phyloP scores from a whole-genome alignment of 2,888 invertebrate genomes.

The Epistrophella euchroma region DNA sequence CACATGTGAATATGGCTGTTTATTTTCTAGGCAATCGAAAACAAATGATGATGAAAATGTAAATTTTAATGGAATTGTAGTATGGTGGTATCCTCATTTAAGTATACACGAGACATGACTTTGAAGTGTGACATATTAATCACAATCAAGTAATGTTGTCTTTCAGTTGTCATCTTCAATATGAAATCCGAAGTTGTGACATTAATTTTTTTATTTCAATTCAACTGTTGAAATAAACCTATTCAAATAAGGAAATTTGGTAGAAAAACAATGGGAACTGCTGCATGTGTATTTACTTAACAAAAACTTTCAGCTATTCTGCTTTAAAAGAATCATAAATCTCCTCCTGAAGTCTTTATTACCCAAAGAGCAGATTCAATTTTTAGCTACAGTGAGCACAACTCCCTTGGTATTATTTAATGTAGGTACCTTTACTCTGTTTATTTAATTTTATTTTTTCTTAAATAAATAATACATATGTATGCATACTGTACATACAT shows the following conservation, averaged over 20 bases:
- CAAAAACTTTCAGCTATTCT: neutral
- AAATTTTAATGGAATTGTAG: neutral
- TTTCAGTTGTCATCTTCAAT: neutral
- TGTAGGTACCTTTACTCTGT: neutral
- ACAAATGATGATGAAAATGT: no score
- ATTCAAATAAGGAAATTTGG: no score
- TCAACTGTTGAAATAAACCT: no score
- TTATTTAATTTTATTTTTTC: neutral
- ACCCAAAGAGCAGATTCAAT: neutral
- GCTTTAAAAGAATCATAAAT: neutral
- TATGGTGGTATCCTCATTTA: neutral
- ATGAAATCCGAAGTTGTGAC: no score
- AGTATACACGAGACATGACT: no score
- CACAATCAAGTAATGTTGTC: neutral
- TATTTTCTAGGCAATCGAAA: neutral
- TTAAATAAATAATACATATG: neutral
- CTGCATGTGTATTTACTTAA: no score
- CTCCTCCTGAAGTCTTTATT: no score
- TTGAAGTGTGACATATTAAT: neutral
- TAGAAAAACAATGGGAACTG: no score
- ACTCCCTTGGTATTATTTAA: neutral
- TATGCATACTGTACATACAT: no score
- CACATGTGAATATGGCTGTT: neutral
- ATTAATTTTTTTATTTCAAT: neutral
- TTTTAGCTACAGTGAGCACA: slow-evolving; percentile 3